Evolutionary conservation across 2,113 vertebrate species (phyloP), one percentile per base, ranked within the genome.

Genomic region (Centrocercus urophasianus): DNA sequence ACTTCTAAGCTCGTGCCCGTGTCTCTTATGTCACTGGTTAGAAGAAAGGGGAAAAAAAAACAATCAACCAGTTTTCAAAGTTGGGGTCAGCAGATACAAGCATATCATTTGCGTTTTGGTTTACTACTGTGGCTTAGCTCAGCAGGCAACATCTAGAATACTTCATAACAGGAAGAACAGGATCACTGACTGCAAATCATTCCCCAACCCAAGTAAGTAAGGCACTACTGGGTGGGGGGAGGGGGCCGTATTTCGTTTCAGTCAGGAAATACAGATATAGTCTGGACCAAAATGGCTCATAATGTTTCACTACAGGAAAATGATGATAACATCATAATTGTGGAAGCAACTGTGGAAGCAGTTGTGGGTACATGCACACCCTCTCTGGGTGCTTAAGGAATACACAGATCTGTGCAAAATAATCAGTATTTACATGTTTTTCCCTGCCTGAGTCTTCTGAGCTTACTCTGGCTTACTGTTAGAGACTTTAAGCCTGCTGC

Each of bases 21-120:
- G 5, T 88, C 54, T 80, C 66, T 81, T 74, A 86, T 83, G 82
- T 92, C 67, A 65, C 69, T 63, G 75, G 74, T 64, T 47, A 92
- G 74, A 91, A 83, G 30, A 42, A 83, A 27, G 50, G 79, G 92
- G 89, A 75, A 61, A 57, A 96, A 95, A 92, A 93, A 86, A 63
- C 42, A 96, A 96, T 83, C 47, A 12, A 69, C 1, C 70, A 54
- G 36, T 84, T 95, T 93, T 93, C 63, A 72, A 92, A 94, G 71
- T 70, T 10, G 4, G 76, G 80, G 89, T 91, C 90, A 97, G 75
- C 67, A 90, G 52, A 89, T 50, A 66, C 27, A 56, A 76, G 78
- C 38, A 50, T 38, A 60, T 54, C 13, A 93, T 94, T 96, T 97
- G 69, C 81, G 79, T 95, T 89, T 93, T 48, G 64, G 63, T 88